A percentile compares a stretch with the other conserved stretches of the same genome.
Evolutionary conservation across 2,113 vertebrate species (phyloP).

Genomic region (Mastomys coucha): DNA sequence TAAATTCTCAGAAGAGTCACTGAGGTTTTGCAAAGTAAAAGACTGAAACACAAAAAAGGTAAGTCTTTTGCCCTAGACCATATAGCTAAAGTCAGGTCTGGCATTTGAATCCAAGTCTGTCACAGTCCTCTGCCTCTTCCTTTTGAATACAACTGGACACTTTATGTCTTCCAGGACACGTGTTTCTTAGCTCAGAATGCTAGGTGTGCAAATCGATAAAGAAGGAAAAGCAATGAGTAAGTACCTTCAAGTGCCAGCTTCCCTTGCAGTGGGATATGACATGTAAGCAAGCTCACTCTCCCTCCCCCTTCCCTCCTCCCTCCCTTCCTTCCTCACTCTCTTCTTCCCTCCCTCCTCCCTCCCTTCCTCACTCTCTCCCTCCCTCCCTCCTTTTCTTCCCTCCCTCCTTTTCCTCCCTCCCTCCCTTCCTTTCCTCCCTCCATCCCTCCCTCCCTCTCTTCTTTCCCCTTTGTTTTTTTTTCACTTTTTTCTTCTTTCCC

Average conservation of each 20-base stretch:
- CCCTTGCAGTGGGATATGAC: not conserved
- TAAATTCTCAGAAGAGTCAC: slow-evolving; percentile 27
- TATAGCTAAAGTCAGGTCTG: not conserved
- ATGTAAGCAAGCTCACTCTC: not conserved
- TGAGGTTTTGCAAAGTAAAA: slow-evolving; percentile 36
- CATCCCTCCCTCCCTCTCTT: fast-evolving
- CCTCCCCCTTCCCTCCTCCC: fast-evolving
- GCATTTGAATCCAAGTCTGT: slow-evolving; percentile 4
- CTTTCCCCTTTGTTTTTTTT: no score
- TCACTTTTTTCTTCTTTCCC: not conserved
- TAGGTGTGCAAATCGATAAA: not conserved
- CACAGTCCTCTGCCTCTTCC: not conserved
- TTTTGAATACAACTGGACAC: not conserved
- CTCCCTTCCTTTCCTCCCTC: fast-evolving
- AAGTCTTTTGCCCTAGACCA: not conserved
- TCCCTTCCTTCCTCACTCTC: not conserved
- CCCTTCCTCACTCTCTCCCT: no score
- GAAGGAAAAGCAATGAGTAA: not conserved
- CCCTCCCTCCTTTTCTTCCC: no score
- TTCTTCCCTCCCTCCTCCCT: no score
- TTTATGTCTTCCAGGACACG: not conserved
- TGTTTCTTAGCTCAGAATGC: slow-evolving; percentile 8
- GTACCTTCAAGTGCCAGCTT: not conserved
- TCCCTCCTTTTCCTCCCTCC: not conserved
- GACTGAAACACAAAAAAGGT: not conserved